A percentile compares a stretch with the other conserved stretches of the same genome.
Conservation (phyloP, 2,113 vertebrate genomes). For the Drymodes brunneopygia region DNA sequence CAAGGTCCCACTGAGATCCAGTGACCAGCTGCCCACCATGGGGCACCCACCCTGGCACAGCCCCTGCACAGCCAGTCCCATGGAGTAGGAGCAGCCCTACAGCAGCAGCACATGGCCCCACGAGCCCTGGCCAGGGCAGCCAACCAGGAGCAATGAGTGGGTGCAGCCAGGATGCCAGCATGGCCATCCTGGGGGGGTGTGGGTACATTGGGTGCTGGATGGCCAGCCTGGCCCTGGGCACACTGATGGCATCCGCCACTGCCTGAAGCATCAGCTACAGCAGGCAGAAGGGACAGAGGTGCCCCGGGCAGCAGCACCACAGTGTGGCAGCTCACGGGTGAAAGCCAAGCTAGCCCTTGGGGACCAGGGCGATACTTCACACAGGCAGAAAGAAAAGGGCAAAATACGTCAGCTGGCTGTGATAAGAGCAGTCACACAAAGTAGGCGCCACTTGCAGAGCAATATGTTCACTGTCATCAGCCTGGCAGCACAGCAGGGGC, state of each 20-base stretch:
- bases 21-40: neutral
- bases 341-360: neutral
- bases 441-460: neutral
- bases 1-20: neutral
- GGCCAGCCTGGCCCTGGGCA: neutral
- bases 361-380: fast-evolving
- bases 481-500: neutral
- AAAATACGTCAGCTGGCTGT: neutral
- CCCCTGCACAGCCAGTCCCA: fast-evolving
- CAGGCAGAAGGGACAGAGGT: neutral
- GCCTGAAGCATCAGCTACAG: neutral
- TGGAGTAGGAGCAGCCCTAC: fast-evolving
- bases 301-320: neutral
- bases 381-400: neutral
- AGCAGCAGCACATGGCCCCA: neutral
- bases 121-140: fast-evolving
- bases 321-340: fast-evolving
- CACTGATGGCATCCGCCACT: fast-evolving
- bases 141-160: neutral
- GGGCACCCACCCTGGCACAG: neutral
- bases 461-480: constrained; percentile 8
- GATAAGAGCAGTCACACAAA: constrained; percentile 22
- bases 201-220: fast-evolving
- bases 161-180: neutral
- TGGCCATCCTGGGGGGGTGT: fast-evolving